A percentile compares a stretch with the other conserved stretches of the same genome.
phyloP scores from a whole-genome alignment of 2,113 vertebrate species.

The Phylloscopus trochilus region DNA sequence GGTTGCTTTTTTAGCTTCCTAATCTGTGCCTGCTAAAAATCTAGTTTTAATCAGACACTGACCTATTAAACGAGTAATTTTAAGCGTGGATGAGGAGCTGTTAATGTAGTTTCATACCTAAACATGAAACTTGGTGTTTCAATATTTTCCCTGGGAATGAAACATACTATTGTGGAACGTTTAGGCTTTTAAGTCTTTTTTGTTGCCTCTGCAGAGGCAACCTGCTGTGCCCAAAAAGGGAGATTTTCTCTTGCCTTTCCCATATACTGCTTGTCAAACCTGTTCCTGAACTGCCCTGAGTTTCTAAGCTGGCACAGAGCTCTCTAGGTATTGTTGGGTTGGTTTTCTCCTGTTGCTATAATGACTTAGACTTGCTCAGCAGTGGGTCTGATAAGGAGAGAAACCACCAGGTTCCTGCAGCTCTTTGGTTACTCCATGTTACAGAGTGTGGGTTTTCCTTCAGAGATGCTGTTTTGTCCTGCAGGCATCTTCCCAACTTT shows the following conservation, averaged over 20 bases:
- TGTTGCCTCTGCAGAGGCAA: neutral
- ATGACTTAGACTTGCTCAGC: neutral
- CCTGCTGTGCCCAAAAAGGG: neutral
- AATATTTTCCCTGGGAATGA: neutral
- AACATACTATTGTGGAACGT: accelerated
- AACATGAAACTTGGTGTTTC: neutral
- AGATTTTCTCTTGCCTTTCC: neutral
- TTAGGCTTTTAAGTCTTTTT: neutral
- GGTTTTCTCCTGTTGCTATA: neutral
- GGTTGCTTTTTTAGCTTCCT: neutral
- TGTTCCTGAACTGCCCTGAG: neutral
- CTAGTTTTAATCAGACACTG: neutral
- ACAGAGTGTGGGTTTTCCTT: neutral
- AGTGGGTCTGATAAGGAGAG: neutral
- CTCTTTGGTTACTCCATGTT: neutral
- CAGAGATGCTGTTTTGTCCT: neutral
- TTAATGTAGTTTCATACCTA: neutral
- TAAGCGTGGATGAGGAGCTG: accelerated
- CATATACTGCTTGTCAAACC: neutral
- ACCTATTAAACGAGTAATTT: neutral
- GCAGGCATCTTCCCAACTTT: neutral
- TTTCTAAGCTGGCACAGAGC: neutral
- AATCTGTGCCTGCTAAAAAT: neutral
- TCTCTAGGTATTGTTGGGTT: neutral
- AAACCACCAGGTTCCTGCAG: neutral